Evolutionary conservation across 2,888 invertebrate species (phyloP), one percentile per base, ranked within the genome.

Genomic region (Pollenia angustigena): DNA sequence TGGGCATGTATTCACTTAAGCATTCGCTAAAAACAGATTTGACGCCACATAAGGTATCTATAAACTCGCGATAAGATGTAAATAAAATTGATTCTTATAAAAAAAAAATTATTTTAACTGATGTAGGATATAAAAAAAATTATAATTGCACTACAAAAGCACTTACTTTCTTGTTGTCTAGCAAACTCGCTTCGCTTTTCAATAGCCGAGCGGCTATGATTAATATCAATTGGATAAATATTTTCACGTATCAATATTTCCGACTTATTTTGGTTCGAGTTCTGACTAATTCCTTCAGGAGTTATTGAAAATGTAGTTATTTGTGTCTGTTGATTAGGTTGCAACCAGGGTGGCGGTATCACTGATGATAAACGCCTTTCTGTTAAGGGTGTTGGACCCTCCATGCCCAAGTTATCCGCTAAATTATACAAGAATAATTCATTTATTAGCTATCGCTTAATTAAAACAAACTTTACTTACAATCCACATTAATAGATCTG

Each of bases 401-500:
- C 96, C 96, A 97, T 97, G 50, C 97, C 97, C 86, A 97, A 93
- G 18, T 96, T 97, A 90, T 97, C 97, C 85, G 97, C 97, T 97
- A 90, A 32, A 46, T 69, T 69, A 1, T 12, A 56, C 56, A 48
- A 12, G 44, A 12, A 6, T 14, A 44, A 75, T 44, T 64, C 11
- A 40, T 58, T 42, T 4, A 16, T 14, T n/a, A 50, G 16, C 44
- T 32, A 52, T 40, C 9, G 50, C 11, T 42, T 69, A 48, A 12
- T 10, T 48, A 12, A 14, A 10, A 48, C 12, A 48, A 1, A 11
- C 8, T 7, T 3, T 87, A 95, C 96, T 95, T 93, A 97, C 97
- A 96, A 92, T 97, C 98, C 9, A 98, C 96, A 91, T 97, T 97
- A 88, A 99, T 99, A 12, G 98, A 98, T 89, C 98, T 94, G 0